Conservation (phyloP, 2,797 vertebrate genomes). For the Enoplosus armatus region DNA sequence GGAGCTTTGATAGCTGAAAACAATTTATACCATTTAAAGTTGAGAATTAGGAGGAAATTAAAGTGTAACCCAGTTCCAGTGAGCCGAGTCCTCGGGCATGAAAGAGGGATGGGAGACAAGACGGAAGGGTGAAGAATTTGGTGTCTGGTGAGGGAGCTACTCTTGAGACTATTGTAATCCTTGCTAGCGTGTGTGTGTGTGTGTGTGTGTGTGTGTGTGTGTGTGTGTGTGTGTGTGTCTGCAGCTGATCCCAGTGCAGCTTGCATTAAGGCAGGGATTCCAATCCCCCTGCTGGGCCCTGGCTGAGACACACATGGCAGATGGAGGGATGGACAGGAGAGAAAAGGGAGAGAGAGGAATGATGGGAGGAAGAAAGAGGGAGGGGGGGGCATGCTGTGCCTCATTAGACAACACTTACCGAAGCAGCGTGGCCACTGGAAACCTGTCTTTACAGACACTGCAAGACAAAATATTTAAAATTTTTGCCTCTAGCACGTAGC, state of each 20-base stretch:
- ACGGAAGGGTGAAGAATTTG: constrained; percentile 60
- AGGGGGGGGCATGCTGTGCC: constrained; percentile 58
- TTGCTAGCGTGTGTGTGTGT: constrained; percentile 17
- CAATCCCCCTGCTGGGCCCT: constrained; percentile 70
- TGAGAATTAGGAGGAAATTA: constrained; percentile 80
- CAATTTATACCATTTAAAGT: constrained; percentile 78
- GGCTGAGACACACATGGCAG: constrained; percentile 74
- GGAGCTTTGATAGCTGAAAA: constrained; percentile 76
- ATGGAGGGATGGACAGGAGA: constrained; percentile 74
- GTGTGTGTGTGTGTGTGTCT: constrained; percentile 44
- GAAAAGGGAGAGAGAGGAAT: constrained; percentile 46
- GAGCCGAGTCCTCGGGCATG: constrained; percentile 67
- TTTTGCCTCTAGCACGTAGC: not conserved
- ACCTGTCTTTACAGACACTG: constrained; percentile 25
- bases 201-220: constrained; percentile 34
- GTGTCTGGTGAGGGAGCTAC: constrained; percentile 62
- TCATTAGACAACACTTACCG: constrained; percentile 74
- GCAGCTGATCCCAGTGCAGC: constrained; percentile 73
- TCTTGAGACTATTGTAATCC: constrained; percentile 72
- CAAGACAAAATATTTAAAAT: not conserved
- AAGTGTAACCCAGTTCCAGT: constrained; percentile 77
- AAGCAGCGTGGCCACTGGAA: constrained; percentile 53
- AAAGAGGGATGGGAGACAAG: constrained; percentile 50
- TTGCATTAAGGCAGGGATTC: constrained; percentile 72
- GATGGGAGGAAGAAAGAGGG: constrained; percentile 46